These are phyloP conservation scores for Macrosoma leucophasiata DNA, from an alignment of 2,888 invertebrate species.

Conservation along the genomic window DNA sequence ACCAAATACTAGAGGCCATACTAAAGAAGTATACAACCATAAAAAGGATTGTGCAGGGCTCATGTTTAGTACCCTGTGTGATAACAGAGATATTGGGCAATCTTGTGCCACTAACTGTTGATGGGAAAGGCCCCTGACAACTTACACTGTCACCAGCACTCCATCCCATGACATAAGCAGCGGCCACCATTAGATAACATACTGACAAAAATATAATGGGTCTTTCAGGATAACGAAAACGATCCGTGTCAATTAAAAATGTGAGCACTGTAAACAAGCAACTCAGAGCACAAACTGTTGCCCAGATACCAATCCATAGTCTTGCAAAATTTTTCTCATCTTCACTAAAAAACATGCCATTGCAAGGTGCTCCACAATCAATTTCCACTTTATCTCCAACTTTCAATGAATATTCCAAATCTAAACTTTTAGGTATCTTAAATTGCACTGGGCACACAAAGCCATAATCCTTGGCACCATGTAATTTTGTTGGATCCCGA, in stretches of 20 bases:
- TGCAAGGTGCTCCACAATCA: conserved; percentile 93
- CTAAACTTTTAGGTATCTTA: conserved; percentile 85
- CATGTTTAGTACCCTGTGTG: conserved; percentile 90
- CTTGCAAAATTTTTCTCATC: conserved; percentile 88
- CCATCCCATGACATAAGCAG: conserved; percentile 92
- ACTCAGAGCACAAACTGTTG: conserved; percentile 90
- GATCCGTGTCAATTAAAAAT: conserved; percentile 94
- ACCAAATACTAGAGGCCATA: conserved; percentile 98
- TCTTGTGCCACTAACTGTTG: conserved; percentile 80
- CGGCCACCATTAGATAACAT: conserved; percentile 95
- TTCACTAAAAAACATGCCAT: conserved; percentile 92
- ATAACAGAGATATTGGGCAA: conserved; percentile 88
- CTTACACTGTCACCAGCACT: conserved; percentile 88
- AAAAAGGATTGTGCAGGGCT: conserved; percentile 93
- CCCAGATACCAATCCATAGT: conserved; percentile 96
- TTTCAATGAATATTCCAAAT: conserved; percentile 88
- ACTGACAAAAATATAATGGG: conserved; percentile 98
- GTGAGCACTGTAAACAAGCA: conserved; percentile 95
- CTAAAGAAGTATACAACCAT: conserved; percentile 97
- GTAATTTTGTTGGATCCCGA: conserved; percentile 64
- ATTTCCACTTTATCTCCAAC: conserved; percentile 83
- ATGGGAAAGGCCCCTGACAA: conserved; percentile 87
- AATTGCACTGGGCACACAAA: conserved; percentile 93
- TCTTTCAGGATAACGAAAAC: conserved; percentile 98
- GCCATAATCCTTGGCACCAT: conserved; percentile 82